Conservation (phyloP, 2,888 invertebrate species). For the Melolontha melolontha region DNA sequence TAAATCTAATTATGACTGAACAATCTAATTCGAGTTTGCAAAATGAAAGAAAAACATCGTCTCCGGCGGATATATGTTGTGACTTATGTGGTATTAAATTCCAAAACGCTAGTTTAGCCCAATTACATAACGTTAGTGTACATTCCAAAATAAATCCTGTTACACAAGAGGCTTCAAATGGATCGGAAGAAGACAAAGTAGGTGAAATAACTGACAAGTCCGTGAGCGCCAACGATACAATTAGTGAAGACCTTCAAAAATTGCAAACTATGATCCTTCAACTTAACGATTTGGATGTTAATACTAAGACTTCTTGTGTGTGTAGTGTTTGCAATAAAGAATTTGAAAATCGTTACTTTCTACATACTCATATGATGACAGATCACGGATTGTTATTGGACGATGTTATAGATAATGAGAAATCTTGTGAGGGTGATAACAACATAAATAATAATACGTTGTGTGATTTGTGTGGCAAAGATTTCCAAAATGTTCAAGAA, state of each 20-base stretch:
- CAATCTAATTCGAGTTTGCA: conserved; percentile 68
- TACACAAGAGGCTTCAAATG: conserved; percentile 46
- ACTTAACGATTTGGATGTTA: conserved; percentile 82
- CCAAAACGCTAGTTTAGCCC: conserved; percentile 65
- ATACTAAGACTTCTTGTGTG: conserved; percentile 65
- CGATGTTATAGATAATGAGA: conserved; percentile 62
- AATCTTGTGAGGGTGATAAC: conserved; percentile 58
- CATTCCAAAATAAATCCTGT: conserved; percentile 57
- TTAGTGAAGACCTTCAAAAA: conserved; percentile 88
- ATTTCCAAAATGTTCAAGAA: conserved; percentile 71
- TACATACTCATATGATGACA: conserved; percentile 77
- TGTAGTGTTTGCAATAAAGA: conserved; percentile 81
- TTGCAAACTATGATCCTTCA: conserved; percentile 92
- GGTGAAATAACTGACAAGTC: conserved; percentile 40
- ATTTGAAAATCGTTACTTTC: conserved; percentile 77
- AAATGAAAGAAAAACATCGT: conserved; percentile 66
- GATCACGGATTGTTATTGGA: conserved; percentile 73
- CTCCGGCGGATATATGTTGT: conserved; percentile 67
- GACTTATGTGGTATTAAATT: conserved; percentile 68
- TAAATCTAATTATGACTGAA: conserved; percentile 81
- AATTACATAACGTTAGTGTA: conserved; percentile 63
- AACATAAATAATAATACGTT: conserved; percentile 61
- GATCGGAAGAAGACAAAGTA: conserved; percentile 45
- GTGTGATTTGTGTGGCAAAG: conserved; percentile 65
- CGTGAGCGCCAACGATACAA: conserved; percentile 68